Evolutionary conservation across 2,113 vertebrate species (phyloP).

Genomic region (Clarias gariepinus): DNA sequence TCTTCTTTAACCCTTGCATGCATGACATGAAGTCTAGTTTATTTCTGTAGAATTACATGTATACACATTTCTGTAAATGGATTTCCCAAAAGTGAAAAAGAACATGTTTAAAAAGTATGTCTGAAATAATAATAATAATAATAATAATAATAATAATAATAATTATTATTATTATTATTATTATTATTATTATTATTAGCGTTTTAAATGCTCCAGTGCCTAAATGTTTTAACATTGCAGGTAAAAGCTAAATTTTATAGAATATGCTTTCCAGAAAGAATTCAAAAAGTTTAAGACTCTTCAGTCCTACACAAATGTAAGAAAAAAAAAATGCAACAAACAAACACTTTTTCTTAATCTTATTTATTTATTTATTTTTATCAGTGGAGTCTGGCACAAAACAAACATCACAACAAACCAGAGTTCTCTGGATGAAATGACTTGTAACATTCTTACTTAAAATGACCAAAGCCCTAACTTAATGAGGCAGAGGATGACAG

Average conservation of each 20-base stretch:
- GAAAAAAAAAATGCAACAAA: too few relatives aligned
- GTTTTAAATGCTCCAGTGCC: background rate
- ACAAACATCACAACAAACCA: too few relatives aligned
- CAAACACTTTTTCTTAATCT: background rate
- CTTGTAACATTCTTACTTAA: too few relatives aligned
- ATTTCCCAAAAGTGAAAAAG: background rate
- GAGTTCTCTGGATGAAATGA: too few relatives aligned
- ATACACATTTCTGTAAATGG: background rate
- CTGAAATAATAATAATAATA: background rate
- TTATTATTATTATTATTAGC: background rate
- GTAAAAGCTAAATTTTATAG: background rate
- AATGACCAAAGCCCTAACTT: background rate
- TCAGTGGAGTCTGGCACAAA: background rate
- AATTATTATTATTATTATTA: background rate
- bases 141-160: background rate
- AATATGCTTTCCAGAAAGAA: background rate
- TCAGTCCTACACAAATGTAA: background rate
- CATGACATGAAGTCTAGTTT: background rate
- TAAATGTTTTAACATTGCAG: background rate
- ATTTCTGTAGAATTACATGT: too few relatives aligned
- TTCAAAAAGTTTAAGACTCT: background rate
- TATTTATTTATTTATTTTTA: background rate
- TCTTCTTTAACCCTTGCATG: conserved; percentile 26
- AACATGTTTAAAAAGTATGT: background rate
- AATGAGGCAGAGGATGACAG: background rate